A percentile compares a stretch with the other conserved stretches of the same genome.
These are phyloP conservation scores for Gorsachius goisagi DNA, from an alignment of 2,113 vertebrate genomes.

Conservation along the genomic window DNA sequence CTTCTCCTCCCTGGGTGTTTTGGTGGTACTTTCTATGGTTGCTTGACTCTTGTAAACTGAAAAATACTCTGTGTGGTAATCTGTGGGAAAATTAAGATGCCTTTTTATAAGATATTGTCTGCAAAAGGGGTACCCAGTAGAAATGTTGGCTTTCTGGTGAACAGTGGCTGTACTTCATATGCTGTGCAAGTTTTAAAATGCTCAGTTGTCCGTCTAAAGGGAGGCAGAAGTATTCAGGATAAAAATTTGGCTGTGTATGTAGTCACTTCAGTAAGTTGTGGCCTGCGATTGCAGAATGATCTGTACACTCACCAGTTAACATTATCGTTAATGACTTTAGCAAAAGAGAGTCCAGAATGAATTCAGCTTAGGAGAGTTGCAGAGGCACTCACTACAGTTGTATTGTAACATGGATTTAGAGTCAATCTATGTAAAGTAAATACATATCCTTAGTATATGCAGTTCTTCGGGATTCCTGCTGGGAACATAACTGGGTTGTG, in stretches of 20 bases:
- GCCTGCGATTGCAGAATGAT: neutral
- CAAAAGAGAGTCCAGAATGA: neutral
- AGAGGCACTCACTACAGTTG: neutral
- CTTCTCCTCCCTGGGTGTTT: neutral
- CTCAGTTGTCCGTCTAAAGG: neutral
- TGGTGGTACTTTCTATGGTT: neutral
- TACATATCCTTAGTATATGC: neutral
- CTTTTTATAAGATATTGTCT: neutral
- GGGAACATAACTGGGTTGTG: neutral
- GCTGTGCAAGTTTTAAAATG: neutral
- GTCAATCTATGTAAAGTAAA: neutral
- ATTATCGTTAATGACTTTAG: neutral
- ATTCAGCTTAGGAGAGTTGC: neutral
- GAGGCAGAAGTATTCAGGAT: neutral
- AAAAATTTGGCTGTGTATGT: neutral
- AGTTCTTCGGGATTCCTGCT: neutral
- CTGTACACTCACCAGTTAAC: neutral
- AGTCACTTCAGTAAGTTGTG: neutral
- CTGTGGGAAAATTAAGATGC: neutral
- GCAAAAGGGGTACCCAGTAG: neutral
- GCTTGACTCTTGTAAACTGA: neutral
- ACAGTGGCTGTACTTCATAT: neutral
- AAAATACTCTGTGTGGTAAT: neutral
- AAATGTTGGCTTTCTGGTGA: neutral
- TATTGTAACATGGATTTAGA: neutral